A percentile compares a stretch with the other conserved stretches of the same genome.
phyloP scores from a whole-genome alignment of 1,140 invertebrate species.

The Sinonovacula constricta region DNA sequence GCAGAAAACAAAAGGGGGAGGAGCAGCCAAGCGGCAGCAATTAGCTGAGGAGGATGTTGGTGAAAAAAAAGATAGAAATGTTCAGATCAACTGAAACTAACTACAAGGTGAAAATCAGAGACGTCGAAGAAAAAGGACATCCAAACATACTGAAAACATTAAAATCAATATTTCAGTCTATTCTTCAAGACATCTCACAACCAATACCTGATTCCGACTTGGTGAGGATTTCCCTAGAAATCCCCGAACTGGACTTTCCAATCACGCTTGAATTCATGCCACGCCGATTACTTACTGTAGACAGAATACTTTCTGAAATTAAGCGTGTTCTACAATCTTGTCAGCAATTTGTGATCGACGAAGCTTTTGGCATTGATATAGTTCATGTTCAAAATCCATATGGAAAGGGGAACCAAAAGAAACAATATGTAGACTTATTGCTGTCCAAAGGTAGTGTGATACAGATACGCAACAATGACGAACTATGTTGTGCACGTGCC shows the following conservation, averaged over 20 bases:
- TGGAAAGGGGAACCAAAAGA: conserved; percentile 2
- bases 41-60: background rate
- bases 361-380: conserved; percentile 1
- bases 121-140: background rate
- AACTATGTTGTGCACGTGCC: no score
- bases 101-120: background rate
- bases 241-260: conserved; percentile 5
- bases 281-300: background rate
- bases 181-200: background rate
- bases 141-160: background rate
- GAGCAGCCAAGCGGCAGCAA: background rate
- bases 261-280: no score
- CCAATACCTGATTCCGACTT: background rate
- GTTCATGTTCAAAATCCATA: conserved; percentile 2
- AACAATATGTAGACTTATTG: background rate
- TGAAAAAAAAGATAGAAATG: conserved; percentile 2
- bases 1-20: background rate
- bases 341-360: no score
- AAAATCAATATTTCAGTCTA: background rate
- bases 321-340: no score
- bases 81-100: background rate
- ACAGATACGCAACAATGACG: no score
- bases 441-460: background rate
- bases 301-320: conserved; percentile 5
- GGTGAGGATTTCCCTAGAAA: background rate